Conservation (phyloP, 2,888 invertebrate genomes). For the Limnephilus lunatus region DNA sequence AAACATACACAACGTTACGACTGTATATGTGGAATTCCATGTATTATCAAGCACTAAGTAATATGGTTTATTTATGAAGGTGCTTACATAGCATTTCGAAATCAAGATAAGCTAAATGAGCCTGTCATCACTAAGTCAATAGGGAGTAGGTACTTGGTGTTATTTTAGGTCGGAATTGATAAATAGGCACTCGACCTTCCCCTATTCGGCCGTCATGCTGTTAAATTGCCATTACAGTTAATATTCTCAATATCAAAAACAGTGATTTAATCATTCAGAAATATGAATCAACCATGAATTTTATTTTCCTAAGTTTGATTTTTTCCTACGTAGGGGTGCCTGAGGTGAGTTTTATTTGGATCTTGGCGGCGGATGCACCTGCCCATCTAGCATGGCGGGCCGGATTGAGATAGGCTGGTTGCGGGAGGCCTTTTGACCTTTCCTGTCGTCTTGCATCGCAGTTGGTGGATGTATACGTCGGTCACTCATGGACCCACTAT, state of each 20-base stretch:
- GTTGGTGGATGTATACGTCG: too few relatives aligned
- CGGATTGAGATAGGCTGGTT: too few relatives aligned
- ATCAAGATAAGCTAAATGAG: slow-evolving; percentile 28
- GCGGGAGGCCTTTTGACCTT: too few relatives aligned
- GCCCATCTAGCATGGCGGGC: too few relatives aligned
- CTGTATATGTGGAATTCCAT: not conserved
- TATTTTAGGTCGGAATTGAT: slow-evolving; percentile 18
- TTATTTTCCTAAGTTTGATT: not conserved
- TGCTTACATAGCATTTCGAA: not conserved
- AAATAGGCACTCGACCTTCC: slow-evolving; percentile 7
- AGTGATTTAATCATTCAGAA: not conserved
- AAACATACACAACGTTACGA: not conserved
- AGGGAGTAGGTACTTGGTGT: not conserved
- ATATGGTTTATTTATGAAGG: not conserved
- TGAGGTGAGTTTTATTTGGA: too few relatives aligned
- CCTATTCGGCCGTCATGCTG: not conserved
- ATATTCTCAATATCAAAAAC: slow-evolving; percentile 19
- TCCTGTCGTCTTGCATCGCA: too few relatives aligned
- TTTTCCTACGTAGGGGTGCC: too few relatives aligned
- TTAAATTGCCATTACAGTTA: slow-evolving; percentile 12
- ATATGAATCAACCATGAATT: not conserved
- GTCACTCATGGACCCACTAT: too few relatives aligned
- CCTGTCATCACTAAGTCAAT: slow-evolving; percentile 18
- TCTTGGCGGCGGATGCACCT: too few relatives aligned
- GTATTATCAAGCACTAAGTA: not conserved